Conservation (phyloP, 2,888 invertebrate genomes). For the Chelonus formosanus region DNA sequence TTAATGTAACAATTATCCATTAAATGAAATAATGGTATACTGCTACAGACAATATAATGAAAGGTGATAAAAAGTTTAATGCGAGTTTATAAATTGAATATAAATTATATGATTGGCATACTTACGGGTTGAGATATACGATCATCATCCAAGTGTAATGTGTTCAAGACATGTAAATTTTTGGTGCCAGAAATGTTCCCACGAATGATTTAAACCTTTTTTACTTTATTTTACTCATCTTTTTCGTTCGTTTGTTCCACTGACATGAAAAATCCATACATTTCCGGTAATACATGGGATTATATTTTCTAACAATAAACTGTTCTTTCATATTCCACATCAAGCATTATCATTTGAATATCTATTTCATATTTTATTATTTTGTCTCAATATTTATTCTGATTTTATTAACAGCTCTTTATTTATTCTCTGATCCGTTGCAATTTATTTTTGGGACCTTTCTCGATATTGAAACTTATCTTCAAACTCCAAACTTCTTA, state of each 20-base stretch:
- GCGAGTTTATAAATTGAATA: slow-evolving; percentile 35
- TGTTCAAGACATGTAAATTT: slow-evolving; percentile 25
- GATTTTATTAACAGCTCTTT: no score
- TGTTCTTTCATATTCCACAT: no score
- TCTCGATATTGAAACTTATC: no score
- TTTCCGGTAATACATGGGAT: slow-evolving; percentile 5
- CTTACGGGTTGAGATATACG: slow-evolving; percentile 2
- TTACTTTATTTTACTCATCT: slow-evolving; percentile 5
- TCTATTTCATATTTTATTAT: no score
- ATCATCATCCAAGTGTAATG: slow-evolving; percentile 12
- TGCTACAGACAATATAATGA: slow-evolving; percentile 13
- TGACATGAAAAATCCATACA: slow-evolving; percentile 36
- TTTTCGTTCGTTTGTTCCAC: slow-evolving; percentile 33
- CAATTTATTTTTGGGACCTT: no score
- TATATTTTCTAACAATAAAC: not conserved
- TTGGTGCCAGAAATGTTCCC: slow-evolving; percentile 26
- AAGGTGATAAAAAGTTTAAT: slow-evolving; percentile 23
- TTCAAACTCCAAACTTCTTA: no score
- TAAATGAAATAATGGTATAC: no score
- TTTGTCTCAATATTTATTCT: no score
- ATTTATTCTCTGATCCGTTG: no score
- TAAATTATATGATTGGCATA: slow-evolving; percentile 24
- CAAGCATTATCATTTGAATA: no score
- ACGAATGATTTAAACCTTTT: slow-evolving; percentile 22
- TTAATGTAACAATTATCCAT: no score